phyloP scores from a whole-genome alignment of 2,797 vertebrate genomes.

The Tangara arthus region DNA sequence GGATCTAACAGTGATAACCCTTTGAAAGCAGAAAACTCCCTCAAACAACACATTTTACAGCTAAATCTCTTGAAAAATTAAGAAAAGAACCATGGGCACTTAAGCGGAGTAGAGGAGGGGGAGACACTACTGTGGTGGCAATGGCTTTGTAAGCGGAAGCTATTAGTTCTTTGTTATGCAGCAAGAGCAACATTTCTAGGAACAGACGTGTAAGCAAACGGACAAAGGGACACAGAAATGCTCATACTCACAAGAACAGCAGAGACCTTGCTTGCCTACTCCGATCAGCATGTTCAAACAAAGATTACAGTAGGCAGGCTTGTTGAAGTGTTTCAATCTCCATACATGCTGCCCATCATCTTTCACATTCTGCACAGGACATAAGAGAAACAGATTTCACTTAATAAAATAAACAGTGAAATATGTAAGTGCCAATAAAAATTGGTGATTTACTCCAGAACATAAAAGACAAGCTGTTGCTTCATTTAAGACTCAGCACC shows the following conservation, averaged over 20 bases:
- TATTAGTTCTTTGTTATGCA: not conserved
- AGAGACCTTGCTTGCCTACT: slow-evolving; percentile 94
- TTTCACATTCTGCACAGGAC: slow-evolving; percentile 87
- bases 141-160: not conserved
- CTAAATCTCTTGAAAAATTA: not conserved
- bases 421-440: slow-evolving; percentile 65
- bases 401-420: slow-evolving; percentile 71
- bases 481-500: slow-evolving; percentile 58
- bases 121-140: not conserved
- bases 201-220: not conserved
- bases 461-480: slow-evolving; percentile 73
- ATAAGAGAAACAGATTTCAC: slow-evolving; percentile 70
- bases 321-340: slow-evolving; percentile 96
- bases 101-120: not conserved
- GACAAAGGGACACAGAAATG: not conserved
- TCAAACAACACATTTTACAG: not conserved
- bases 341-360: slow-evolving; percentile 95
- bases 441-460: slow-evolving; percentile 59
- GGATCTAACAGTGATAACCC: not conserved
- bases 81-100: not conserved
- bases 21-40: not conserved
- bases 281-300: slow-evolving; percentile 95
- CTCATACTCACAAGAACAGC: slow-evolving; percentile 89
- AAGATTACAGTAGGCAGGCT: slow-evolving; percentile 95
- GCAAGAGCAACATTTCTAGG: not conserved